Base-by-base conservation (phyloP, 2,797 vertebrate species). In the Eulemur albifrons region DNA sequence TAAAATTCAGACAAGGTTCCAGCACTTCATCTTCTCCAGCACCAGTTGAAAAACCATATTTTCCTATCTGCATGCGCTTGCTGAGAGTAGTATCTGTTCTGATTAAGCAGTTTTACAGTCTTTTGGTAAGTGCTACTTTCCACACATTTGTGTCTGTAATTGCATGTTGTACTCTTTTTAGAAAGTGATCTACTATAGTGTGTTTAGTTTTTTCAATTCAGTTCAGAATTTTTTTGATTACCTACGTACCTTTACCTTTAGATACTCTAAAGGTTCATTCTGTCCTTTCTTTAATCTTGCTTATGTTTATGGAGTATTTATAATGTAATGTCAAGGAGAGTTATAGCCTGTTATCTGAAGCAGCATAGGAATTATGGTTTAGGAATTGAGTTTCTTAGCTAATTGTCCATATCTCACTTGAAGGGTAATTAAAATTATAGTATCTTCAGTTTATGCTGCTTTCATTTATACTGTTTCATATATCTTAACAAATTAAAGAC, bases 41-140 rank as follows among this genome's bases (percentile, higher is more conserved):
- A 43, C 99, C 99, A n/a, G 99, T 99, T 89, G 99, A 99, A 98
- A 99, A 99, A 98, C 99, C 99, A 0, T 99, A 99, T 96, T 99
- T 99, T 96, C 99, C 99, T 96, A 99, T 99, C 98, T 99, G 99
- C 98, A 99, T 99, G 99, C 99, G 99, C 94, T 98, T 99, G 93
- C 99, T 99, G 95, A 99, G 99, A 59, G 99, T 99, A 85, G 99
- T 99, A 97, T 99, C 99, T 13, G 99, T 99, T 95, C 99, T 99
- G 97, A 99, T 99, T 98, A 99, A 99, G 97, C 99, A 99, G 96
- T 99, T 99, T 98, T 99, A 99, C 98, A 99, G 99, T 97, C 99
- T 99, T 95, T 98, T 99, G 99, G 99, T 99, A 98, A 99, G 99
- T 97, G 50, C 25, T 88, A 12, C 54, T 84, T 81, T 89, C 69